phyloP scores from a whole-genome alignment of 1,140 invertebrate genomes.

The Platorchestia sp. region DNA sequence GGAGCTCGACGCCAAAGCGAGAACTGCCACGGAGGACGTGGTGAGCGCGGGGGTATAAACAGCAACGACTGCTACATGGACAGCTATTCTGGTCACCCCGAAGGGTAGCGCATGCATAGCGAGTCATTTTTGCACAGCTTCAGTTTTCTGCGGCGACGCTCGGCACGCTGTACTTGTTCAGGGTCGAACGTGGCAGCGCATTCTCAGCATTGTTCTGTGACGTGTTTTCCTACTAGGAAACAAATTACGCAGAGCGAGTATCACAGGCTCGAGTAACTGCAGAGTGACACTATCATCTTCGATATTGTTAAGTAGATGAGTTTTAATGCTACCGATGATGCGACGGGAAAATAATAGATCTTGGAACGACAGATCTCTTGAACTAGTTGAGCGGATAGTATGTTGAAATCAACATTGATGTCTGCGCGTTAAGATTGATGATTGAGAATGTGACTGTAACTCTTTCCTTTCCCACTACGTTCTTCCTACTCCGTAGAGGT shows the following conservation, averaged over 20 bases:
- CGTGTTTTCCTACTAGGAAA: neutral
- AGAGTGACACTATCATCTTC: neutral
- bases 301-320: no score
- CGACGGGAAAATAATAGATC: no score
- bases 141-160: neutral
- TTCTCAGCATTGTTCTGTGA: neutral
- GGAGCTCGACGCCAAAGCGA: neutral
- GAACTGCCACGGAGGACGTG: neutral
- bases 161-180: neutral
- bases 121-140: neutral
- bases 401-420: no score
- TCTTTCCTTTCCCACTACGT: no score
- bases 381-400: no score
- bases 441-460: no score
- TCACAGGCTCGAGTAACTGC: neutral
- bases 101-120: neutral
- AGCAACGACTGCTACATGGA: neutral
- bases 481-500: no score
- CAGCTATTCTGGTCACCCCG: conserved; percentile 16
- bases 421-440: no score
- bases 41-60: neutral
- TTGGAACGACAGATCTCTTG: no score
- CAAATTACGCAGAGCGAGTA: neutral
- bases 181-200: neutral
- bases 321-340: no score